phyloP scores from a whole-genome alignment of 2,113 vertebrate genomes.

The Clinocottus analis region DNA sequence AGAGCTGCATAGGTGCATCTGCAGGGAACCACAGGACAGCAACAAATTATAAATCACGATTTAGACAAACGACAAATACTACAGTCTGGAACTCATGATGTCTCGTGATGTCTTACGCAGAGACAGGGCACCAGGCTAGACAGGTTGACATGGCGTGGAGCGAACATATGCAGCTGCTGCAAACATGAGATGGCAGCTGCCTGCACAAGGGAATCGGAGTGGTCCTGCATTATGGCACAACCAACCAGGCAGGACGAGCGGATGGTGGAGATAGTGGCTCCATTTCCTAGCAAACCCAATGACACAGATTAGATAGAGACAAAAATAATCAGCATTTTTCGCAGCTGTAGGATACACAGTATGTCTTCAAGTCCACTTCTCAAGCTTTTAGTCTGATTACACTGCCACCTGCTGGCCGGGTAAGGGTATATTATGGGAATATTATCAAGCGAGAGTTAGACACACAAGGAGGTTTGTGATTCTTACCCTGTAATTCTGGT shows the following conservation, averaged over 20 bases:
- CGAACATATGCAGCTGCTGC: slow-evolving; percentile 99
- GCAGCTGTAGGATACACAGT: neutral
- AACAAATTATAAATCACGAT: neutral
- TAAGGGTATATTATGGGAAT: neutral
- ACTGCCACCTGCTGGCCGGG: slow-evolving; percentile 64
- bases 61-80: neutral
- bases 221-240: slow-evolving; percentile 99
- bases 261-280: slow-evolving; percentile 95
- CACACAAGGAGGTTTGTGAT: neutral
- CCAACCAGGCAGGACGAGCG: slow-evolving; percentile 98
- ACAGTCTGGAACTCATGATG: neutral
- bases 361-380: neutral
- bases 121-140: slow-evolving; percentile 98
- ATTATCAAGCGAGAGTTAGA: neutral
- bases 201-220: slow-evolving; percentile 97
- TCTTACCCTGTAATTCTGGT: slow-evolving; percentile 94
- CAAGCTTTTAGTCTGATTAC: neutral
- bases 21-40: slow-evolving; percentile 1
- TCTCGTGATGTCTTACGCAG: slow-evolving; percentile 67
- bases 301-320: slow-evolving; percentile 1
- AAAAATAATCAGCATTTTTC: slow-evolving; percentile 5
- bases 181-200: slow-evolving; percentile 98
- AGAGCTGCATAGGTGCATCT: slow-evolving; percentile 98
- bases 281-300: slow-evolving; percentile 85
- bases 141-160: slow-evolving; percentile 96